Conservation (phyloP, 2,888 invertebrate genomes). For the Acheta domesticus region DNA sequence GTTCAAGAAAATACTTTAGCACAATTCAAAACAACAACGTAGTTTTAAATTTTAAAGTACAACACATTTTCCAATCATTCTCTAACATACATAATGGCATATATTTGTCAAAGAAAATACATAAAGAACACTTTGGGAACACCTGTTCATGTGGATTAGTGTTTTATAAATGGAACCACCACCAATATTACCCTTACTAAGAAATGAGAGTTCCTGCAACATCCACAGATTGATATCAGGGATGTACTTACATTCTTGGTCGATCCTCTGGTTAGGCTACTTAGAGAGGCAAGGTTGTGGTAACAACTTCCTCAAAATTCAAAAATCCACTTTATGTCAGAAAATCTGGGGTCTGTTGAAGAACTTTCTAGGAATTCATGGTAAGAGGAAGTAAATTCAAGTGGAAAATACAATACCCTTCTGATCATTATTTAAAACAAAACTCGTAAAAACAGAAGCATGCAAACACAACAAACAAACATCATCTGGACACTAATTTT, state of each 20-base stretch:
- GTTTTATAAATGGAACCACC: background rate
- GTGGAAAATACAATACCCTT: conserved; percentile 6
- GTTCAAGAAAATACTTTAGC: too few relatives aligned
- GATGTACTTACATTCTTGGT: background rate
- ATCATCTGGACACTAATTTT: too few relatives aligned
- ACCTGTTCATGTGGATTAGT: conserved; percentile 2
- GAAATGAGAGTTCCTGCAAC: background rate
- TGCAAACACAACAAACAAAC: background rate
- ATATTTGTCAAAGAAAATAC: conserved; percentile 20
- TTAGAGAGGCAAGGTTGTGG: conserved; percentile 1
- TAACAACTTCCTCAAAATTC: conserved; percentile 18
- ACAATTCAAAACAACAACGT: too few relatives aligned
- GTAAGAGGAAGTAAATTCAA: conserved; percentile 18
- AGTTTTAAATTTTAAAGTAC: too few relatives aligned
- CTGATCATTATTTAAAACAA: background rate
- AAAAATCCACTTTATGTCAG: conserved; percentile 1
- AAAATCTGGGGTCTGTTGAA: conserved; percentile 2
- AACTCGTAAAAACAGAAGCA: background rate
- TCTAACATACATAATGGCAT: background rate
- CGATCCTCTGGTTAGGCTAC: background rate
- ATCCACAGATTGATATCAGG: background rate
- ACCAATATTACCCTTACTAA: background rate
- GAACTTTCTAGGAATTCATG: conserved; percentile 6
- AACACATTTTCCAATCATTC: too few relatives aligned
- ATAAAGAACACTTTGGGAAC: conserved; percentile 19